Evolutionary conservation across 2,113 vertebrate species (phyloP).

Genomic region (Atrichornis clamosus): DNA sequence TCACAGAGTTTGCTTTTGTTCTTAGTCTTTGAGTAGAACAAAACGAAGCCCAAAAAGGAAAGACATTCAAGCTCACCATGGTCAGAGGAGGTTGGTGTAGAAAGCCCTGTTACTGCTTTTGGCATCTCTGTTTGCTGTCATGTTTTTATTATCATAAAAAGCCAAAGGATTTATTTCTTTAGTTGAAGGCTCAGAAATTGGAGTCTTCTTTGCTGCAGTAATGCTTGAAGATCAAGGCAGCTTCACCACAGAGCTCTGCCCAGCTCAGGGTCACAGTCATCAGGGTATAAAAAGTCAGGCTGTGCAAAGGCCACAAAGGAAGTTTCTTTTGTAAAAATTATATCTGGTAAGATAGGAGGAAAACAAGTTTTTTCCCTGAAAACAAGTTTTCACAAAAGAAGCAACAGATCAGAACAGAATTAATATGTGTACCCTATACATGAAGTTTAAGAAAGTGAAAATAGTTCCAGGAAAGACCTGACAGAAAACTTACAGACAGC

Average conservation of each 20-base stretch:
- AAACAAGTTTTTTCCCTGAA: neutral
- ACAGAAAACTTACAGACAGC: neutral
- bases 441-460: neutral
- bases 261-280: neutral
- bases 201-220: neutral
- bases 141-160: neutral
- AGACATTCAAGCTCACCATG: neutral
- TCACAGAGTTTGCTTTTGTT: neutral
- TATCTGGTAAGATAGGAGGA: neutral
- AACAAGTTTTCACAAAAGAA: neutral
- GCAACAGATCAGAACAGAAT: neutral
- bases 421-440: neutral
- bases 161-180: neutral
- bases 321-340: neutral
- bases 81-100: neutral
- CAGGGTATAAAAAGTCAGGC: neutral
- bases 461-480: neutral
- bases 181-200: neutral
- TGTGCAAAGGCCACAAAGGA: neutral
- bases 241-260: neutral
- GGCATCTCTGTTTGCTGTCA: neutral
- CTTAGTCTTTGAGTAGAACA: neutral
- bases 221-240: neutral
- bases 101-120: neutral
- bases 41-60: neutral